Evolutionary conservation across 1,140 invertebrate genomes (phyloP).

Genomic region (Orchesella cincta): DNA sequence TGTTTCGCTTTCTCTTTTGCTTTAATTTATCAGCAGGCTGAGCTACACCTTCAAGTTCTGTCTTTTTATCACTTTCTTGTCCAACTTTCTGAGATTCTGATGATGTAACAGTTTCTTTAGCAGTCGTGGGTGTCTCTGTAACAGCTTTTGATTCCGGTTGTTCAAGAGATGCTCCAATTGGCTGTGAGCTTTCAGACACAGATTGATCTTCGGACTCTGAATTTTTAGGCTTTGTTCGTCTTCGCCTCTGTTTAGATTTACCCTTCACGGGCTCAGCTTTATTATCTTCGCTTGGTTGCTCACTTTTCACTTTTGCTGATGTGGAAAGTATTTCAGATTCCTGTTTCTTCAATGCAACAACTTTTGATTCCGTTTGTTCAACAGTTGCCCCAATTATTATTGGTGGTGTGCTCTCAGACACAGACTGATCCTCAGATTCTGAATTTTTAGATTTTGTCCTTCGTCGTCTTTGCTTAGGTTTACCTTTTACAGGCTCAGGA

Average conservation of each 20-base stretch:
- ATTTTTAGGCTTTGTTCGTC: neutral
- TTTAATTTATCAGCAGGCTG: neutral
- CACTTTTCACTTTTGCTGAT: no score
- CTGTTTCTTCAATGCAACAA: no score
- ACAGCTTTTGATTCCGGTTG: neutral
- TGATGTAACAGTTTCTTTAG: neutral
- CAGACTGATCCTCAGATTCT: neutral
- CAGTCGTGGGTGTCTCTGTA: neutral
- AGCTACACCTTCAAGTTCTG: neutral
- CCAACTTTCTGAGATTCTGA: neutral
- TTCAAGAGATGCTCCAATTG: neutral
- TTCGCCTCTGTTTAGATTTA: neutral
- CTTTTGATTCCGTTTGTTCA: no score
- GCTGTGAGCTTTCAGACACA: neutral
- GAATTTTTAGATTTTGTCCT: conserved; percentile 9
- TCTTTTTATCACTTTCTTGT: neutral
- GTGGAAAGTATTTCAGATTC: no score
- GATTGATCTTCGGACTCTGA: neutral
- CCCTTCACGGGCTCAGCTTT: neutral
- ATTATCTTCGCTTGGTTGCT: neutral
- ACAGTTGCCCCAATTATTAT: no score
- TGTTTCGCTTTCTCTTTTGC: conserved; percentile 43
- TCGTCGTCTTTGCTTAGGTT: neutral
- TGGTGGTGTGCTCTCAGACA: neutral
- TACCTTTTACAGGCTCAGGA: neutral